Conservation (phyloP, 2,888 invertebrate species). For the Punctoribates punctum region DNA sequence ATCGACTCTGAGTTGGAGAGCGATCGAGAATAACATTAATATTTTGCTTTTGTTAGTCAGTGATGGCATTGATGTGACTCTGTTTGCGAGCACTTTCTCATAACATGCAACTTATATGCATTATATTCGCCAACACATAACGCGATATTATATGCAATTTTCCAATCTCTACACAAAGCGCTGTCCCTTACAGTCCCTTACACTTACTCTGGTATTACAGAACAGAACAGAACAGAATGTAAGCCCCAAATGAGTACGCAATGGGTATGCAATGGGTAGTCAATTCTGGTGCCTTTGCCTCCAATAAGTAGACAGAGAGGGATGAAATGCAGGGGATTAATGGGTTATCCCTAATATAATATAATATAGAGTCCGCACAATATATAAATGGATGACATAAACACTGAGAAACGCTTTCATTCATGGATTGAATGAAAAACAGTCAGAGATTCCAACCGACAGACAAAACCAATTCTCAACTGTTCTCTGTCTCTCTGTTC, state of each 20-base stretch:
- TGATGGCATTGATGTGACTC: background rate
- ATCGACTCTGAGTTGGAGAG: background rate
- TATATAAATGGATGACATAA: conserved; percentile 29
- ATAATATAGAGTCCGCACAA: background rate
- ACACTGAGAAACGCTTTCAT: conserved; percentile 26
- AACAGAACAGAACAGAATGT: background rate
- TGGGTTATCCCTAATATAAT: conserved; percentile 34
- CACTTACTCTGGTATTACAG: too few relatives aligned
- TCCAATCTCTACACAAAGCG: conserved; percentile 22
- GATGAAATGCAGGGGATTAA: conserved; percentile 31
- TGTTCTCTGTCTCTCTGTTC: background rate
- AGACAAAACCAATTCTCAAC: background rate
- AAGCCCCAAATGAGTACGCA: conserved; percentile 35
- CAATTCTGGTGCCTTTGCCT: conserved; percentile 13
- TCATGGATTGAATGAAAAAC: background rate
- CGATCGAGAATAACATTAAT: conserved; percentile 31
- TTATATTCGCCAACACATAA: background rate
- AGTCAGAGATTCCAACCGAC: background rate
- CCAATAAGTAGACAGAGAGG: conserved; percentile 25
- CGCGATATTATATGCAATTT: conserved; percentile 20
- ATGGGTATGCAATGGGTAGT: conserved; percentile 31
- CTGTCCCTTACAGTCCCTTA: background rate
- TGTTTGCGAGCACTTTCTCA: conserved; percentile 6
- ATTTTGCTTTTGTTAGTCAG: conserved; percentile 21
- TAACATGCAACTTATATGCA: conserved; percentile 24